phyloP scores from a whole-genome alignment of 2,888 invertebrate species.

The Bugula neritina region DNA sequence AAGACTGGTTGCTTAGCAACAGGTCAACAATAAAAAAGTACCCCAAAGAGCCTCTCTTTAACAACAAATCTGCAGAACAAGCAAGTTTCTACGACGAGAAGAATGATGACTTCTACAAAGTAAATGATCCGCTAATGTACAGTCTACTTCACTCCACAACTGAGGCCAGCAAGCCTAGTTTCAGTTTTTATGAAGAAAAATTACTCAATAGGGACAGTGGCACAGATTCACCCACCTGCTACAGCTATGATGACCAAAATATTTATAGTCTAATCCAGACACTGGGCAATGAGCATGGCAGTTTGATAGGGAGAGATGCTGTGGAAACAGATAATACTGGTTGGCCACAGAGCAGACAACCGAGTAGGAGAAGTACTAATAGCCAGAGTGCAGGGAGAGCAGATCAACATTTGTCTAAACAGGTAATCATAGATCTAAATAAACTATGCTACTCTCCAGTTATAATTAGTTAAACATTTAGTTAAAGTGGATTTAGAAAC shows the following conservation, averaged over 20 bases:
- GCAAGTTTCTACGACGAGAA: not conserved
- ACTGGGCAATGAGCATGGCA: not conserved
- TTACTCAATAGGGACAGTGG: slow-evolving; percentile 13
- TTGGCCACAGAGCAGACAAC: too few relatives aligned
- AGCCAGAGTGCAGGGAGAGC: too few relatives aligned
- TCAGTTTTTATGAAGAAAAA: slow-evolving; percentile 16
- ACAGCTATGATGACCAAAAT: slow-evolving; percentile 15
- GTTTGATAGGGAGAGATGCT: not conserved
- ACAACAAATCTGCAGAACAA: not conserved
- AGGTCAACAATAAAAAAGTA: not conserved
- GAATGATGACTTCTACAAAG: not conserved
- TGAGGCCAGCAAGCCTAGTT: not conserved
- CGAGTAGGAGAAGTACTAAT: too few relatives aligned
- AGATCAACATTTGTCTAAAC: too few relatives aligned
- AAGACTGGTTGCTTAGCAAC: not conserved
- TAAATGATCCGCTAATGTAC: not conserved
- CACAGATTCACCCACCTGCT: slow-evolving; percentile 6
- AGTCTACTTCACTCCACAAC: not conserved
- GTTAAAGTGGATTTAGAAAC: too few relatives aligned
- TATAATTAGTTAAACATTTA: too few relatives aligned
- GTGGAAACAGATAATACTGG: not conserved
- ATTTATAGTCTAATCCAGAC: not conserved
- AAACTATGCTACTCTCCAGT: too few relatives aligned
- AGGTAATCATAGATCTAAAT: too few relatives aligned
- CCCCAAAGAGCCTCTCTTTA: not conserved